A percentile compares a stretch with the other conserved stretches of the same genome.
These are phyloP conservation scores for Gerris buenoi DNA, from an alignment of 1,140 invertebrate genomes.

Conservation along the genomic window DNA sequence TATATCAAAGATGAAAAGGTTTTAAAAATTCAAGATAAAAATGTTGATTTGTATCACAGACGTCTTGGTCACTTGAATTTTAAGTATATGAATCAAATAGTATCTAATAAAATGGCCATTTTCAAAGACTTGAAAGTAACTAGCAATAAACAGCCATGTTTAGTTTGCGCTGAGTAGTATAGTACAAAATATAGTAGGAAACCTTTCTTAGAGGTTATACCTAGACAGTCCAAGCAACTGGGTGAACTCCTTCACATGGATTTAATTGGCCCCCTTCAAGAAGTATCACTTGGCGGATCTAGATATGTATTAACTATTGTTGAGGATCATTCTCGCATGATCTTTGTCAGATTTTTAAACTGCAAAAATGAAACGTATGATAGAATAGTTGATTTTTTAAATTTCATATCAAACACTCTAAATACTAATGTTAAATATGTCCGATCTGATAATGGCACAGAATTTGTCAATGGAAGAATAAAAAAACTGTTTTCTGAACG, in stretches of 20 bases:
- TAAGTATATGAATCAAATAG: too few species aligned
- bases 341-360: background rate
- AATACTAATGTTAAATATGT: slow-evolving; percentile 16
- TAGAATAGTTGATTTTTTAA: background rate
- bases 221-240: background rate
- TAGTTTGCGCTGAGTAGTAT: too few species aligned
- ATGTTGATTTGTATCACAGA: too few species aligned
- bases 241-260: background rate
- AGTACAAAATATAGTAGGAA: background rate
- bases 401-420: background rate
- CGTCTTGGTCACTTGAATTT: too few species aligned
- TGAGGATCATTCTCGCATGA: background rate
- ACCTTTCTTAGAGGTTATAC: background rate
- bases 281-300: background rate
- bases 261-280: background rate
- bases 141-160: too few species aligned
- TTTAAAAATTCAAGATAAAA: too few species aligned
- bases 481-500: slow-evolving; percentile 18
- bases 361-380: background rate
- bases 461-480: slow-evolving; percentile 21
- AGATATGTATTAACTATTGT: background rate
- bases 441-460: slow-evolving; percentile 32
- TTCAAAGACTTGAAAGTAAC: too few species aligned
- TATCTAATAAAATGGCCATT: too few species aligned
- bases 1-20: too few species aligned